These are phyloP conservation scores for Brenthis hecate DNA, from an alignment of 2,888 invertebrate species.

Conservation along the genomic window DNA sequence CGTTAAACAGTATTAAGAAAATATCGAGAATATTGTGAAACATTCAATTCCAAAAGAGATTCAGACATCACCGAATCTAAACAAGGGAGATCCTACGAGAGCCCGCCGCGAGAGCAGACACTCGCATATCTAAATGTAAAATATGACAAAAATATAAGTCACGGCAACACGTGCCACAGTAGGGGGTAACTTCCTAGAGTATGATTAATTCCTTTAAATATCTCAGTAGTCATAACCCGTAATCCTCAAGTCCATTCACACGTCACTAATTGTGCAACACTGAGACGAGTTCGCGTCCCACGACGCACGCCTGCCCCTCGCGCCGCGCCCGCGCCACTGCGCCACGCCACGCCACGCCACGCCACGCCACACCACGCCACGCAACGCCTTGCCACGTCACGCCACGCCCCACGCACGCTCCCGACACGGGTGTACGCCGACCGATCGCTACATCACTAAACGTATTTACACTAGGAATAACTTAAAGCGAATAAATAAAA, in stretches of 20 bases:
- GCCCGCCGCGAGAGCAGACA: neutral
- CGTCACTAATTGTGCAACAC: slow-evolving; percentile 65
- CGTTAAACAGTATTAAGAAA: slow-evolving; percentile 70
- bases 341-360: slow-evolving; percentile 36
- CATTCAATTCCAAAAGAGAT: slow-evolving; percentile 71
- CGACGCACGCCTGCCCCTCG: slow-evolving; percentile 43
- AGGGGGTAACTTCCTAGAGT: slow-evolving; percentile 64
- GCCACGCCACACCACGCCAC: slow-evolving; percentile 35
- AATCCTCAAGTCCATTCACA: slow-evolving; percentile 48
- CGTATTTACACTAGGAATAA: slow-evolving; percentile 59
- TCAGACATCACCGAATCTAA: slow-evolving; percentile 36
- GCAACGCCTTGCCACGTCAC: slow-evolving; percentile 31
- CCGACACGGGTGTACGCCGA: slow-evolving; percentile 36
- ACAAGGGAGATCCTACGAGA: slow-evolving; percentile 10
- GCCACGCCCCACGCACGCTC: slow-evolving; percentile 41
- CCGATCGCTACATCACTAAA: slow-evolving; percentile 45
- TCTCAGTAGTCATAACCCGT: slow-evolving; percentile 60
- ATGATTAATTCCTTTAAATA: slow-evolving; percentile 61
- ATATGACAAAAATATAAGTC: slow-evolving; percentile 43
- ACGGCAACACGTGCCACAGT: slow-evolving; percentile 41
- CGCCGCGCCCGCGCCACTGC: slow-evolving; percentile 39
- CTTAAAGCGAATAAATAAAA: slow-evolving; percentile 73
- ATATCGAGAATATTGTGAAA: slow-evolving; percentile 65
- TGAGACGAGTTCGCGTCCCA: slow-evolving; percentile 42
- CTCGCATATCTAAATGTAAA: slow-evolving; percentile 9